Evolutionary conservation across 1,140 invertebrate species (phyloP).

Genomic region (Drosophila insularis): DNA sequence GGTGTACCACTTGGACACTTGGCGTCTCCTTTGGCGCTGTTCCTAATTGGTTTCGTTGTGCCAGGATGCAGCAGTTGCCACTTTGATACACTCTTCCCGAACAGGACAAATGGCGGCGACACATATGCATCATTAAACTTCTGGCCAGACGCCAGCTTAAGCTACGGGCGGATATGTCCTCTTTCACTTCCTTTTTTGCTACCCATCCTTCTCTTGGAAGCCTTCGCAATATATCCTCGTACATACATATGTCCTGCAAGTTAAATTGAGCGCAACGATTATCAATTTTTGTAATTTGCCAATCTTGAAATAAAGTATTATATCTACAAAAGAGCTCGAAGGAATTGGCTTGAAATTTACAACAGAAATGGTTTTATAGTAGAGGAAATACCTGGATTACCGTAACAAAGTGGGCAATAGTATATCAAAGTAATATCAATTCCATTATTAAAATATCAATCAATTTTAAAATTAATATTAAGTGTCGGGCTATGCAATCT

Average conservation of each 20-base stretch:
- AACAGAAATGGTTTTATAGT: no score
- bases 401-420: no score
- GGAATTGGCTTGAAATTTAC: background rate
- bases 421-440: no score
- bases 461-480: no score
- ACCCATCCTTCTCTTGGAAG: background rate
- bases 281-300: background rate
- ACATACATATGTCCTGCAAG: constrained; percentile 4
- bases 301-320: background rate
- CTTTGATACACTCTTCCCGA: constrained; percentile 39
- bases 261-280: constrained; percentile 8
- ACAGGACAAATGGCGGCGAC: constrained; percentile 55
- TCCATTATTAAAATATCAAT: no score
- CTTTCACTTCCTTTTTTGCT: background rate
- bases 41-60: constrained; percentile 65
- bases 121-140: constrained; percentile 71
- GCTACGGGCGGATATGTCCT: background rate
- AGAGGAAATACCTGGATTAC: no score
- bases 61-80: constrained; percentile 29
- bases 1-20: constrained; percentile 30
- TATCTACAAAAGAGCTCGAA: background rate
- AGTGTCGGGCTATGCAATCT: no score
- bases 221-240: background rate
- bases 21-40: constrained; percentile 54
- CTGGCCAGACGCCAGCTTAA: constrained; percentile 51